Evolutionary conservation across 1,140 invertebrate species (phyloP).

Genomic region (Plectus sambesii): DNA sequence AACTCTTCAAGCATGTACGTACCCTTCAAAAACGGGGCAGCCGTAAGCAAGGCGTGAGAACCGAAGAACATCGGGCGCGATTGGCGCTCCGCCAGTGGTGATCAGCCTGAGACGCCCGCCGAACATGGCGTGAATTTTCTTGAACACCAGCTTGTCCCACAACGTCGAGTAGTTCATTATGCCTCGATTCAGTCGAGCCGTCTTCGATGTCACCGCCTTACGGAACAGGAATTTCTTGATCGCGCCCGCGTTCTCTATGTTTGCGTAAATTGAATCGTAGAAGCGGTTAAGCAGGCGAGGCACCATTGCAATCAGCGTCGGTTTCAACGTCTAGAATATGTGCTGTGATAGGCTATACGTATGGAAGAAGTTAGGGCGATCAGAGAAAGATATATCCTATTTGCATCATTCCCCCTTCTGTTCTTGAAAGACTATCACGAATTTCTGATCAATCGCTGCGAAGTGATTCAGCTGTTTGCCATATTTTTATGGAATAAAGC

Average conservation of each 20-base stretch:
- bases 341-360: constrained; percentile 41
- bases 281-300: constrained; percentile 50
- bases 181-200: constrained; percentile 18
- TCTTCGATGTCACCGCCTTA: constrained; percentile 19
- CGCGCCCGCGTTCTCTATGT: constrained; percentile 15
- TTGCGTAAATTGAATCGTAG: constrained; percentile 39
- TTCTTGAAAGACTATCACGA: too few relatives aligned
- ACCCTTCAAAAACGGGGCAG: constrained; percentile 38
- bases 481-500: too few relatives aligned
- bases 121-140: constrained; percentile 28
- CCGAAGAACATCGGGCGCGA: constrained; percentile 28
- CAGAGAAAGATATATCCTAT: too few relatives aligned
- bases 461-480: too few relatives aligned
- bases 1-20: too few relatives aligned
- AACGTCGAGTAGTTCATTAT: constrained; percentile 27
- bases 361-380: constrained; percentile 9
- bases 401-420: too few relatives aligned
- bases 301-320: constrained; percentile 49
- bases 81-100: constrained; percentile 34
- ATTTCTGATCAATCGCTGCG: too few relatives aligned
- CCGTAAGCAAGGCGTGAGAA: constrained; percentile 33
- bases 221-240: constrained; percentile 19
- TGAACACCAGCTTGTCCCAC: constrained; percentile 32
- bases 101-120: constrained; percentile 30
- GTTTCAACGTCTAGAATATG: constrained; percentile 46